These are phyloP conservation scores for Paracanthobrama guichenoti DNA, from an alignment of 2,113 vertebrate genomes.

Conservation along the genomic window DNA sequence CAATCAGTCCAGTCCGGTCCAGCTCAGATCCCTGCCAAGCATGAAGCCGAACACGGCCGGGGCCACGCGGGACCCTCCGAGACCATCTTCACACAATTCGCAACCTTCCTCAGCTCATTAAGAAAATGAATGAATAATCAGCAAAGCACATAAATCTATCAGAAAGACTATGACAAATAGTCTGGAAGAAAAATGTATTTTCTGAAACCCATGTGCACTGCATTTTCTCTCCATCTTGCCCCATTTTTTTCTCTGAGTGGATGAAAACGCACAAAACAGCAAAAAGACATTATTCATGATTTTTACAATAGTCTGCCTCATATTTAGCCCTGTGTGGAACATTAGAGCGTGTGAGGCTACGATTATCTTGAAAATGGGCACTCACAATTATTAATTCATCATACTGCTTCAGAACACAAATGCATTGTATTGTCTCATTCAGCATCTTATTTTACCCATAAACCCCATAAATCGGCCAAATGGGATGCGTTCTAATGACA, in stretches of 20 bases:
- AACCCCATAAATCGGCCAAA: conserved; percentile 73
- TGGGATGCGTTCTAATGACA: conserved; percentile 89
- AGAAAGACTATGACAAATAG: neutral
- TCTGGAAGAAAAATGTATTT: conserved; percentile 18
- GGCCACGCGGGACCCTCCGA: neutral
- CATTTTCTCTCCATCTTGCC: conserved; percentile 12
- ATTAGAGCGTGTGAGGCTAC: conserved; percentile 56
- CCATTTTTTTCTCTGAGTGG: neutral
- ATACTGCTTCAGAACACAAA: conserved; percentile 85
- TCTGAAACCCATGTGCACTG: neutral
- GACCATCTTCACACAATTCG: no score
- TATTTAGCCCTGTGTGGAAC: conserved; percentile 62
- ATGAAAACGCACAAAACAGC: conserved; percentile 55
- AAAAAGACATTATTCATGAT: conserved; percentile 73
- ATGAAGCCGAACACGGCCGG: neutral
- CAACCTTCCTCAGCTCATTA: neutral
- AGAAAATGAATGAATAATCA: neutral
- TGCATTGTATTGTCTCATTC: conserved; percentile 91
- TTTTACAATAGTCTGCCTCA: conserved; percentile 68
- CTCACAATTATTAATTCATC: conserved; percentile 93
- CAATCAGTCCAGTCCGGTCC: conserved; percentile 29
- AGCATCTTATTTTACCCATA: conserved; percentile 86
- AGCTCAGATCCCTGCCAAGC: conserved; percentile 7
- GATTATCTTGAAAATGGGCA: conserved; percentile 79
- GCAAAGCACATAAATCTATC: neutral